phyloP scores from a whole-genome alignment of 2,888 invertebrate species.

The Drosophila vallismaia region DNA sequence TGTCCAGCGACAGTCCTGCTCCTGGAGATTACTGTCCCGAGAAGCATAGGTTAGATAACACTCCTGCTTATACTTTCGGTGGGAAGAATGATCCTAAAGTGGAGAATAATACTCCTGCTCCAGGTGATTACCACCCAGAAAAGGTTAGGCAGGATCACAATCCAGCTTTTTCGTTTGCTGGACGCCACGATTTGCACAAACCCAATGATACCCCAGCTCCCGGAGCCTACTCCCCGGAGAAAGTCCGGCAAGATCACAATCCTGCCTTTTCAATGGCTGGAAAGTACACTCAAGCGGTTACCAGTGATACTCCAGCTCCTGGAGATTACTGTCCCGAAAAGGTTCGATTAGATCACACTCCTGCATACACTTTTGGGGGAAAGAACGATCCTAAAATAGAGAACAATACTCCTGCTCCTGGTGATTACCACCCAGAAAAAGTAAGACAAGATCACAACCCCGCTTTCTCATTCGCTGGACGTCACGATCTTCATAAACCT shows the following conservation, averaged over 20 bases:
- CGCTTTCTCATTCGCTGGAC: slow-evolving; percentile 88
- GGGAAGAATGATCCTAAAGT: slow-evolving; percentile 70
- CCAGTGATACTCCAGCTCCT: slow-evolving; percentile 86
- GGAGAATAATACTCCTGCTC: slow-evolving; percentile 57
- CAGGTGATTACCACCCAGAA: slow-evolving; percentile 29
- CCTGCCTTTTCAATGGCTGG: slow-evolving; percentile 81
- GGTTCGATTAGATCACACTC: slow-evolving; percentile 84
- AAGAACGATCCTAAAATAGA: slow-evolving; percentile 3
- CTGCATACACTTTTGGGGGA: slow-evolving; percentile 83
- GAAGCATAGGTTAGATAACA: slow-evolving; percentile 85
- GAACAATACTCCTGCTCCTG: slow-evolving; percentile 80
- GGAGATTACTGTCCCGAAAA: slow-evolving; percentile 88
- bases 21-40: slow-evolving; percentile 88
- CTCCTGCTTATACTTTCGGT: slow-evolving; percentile 60
- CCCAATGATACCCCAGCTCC: slow-evolving; percentile 84
- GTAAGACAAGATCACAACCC: slow-evolving; percentile 85
- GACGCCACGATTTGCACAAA: slow-evolving; percentile 85
- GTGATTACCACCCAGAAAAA: slow-evolving; percentile 85
- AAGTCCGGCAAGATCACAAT: slow-evolving; percentile 80
- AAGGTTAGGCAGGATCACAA: slow-evolving; percentile 82
- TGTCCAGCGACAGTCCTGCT: slow-evolving; percentile 86
- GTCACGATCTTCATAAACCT: slow-evolving; percentile 86
- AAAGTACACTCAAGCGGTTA: slow-evolving; percentile 16
- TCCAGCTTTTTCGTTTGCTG: slow-evolving; percentile 85
- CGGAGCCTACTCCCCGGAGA: slow-evolving; percentile 86